Base-by-base conservation (phyloP, 2,113 vertebrate species). In the Proteles cristata region DNA sequence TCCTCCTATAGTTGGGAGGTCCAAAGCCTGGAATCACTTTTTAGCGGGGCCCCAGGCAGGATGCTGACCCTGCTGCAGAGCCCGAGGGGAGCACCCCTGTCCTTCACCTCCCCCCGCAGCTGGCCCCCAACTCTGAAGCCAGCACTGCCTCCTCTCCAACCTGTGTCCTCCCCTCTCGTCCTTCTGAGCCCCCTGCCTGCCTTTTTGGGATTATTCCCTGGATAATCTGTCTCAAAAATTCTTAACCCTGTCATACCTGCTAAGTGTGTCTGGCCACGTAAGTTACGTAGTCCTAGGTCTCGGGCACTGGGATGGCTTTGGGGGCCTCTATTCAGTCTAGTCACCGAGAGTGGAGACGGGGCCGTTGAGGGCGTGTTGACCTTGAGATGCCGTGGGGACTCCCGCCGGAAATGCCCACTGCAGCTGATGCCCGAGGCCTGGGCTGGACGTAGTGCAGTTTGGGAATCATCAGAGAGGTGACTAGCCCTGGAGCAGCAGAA, bases 1-100 rank as follows among this genome's bases (percentile, higher is more conserved):
- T 26, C 19, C 15, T 71, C 4, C 0, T 16, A 1, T 8, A 0
- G n/a, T 26, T 19, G 28, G 31, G 50, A 25, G 66, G 12, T 45
- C 65, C 7, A 28, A 17, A 26, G 66, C 66, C 65, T 5, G 28
- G 43, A 33, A 5, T 45, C 28, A 2, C 39, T 69, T 39, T 68
- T 31, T 68, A 12, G 15, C 5, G 4, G 68, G 35, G 53, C 26
- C 21, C 3, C 14, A 5, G n/a, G 21, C 17, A 10, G 23, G 16
- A 35, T 28, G 84, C 15, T 11, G 5, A 66, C 66, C 26, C 68
- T 15, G 66, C 50, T 4, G 55, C 21, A 28, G 1, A n/a, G 73
- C 28, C 12, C 11, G 17, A 11, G 31, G 43, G 43, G 8, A 33
- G 12, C 17, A 6, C 8, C 61, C 48, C 11, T 11, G 15, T 14